Conservation (phyloP, 2,797 vertebrate genomes). For the Acestrorhynchus altus region DNA sequence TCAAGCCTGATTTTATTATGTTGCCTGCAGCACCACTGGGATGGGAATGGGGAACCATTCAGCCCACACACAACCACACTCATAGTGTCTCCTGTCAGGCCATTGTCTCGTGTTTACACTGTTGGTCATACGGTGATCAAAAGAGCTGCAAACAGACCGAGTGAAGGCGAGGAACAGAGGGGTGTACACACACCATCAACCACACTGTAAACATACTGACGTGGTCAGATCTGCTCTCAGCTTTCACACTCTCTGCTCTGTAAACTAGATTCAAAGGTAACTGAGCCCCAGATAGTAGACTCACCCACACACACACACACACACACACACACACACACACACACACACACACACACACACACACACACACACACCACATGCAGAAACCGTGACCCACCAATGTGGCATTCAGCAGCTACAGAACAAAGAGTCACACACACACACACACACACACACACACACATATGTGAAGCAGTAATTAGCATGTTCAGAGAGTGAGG, state of each 20-base stretch:
- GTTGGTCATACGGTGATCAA: background rate
- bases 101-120: too few relatives aligned
- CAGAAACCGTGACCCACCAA: slow-evolving; percentile 17
- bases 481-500: slow-evolving; percentile 47
- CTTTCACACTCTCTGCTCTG: background rate
- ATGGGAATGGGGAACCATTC: too few relatives aligned
- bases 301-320: background rate
- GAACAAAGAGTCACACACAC: slow-evolving; percentile 29
- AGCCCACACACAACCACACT: too few relatives aligned
- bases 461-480: slow-evolving; percentile 44
- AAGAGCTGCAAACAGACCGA: background rate
- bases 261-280: background rate
- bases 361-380: background rate
- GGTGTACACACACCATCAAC: background rate
- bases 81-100: too few relatives aligned
- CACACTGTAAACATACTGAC: background rate
- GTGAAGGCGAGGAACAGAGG: background rate
- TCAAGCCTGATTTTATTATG: too few relatives aligned
- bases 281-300: background rate
- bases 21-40: too few relatives aligned
- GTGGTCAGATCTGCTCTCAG: background rate
- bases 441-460: slow-evolving; percentile 17
- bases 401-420: slow-evolving; percentile 29
- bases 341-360: background rate
- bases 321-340: slow-evolving; percentile 2